Evolutionary conservation across 2,113 vertebrate species (phyloP), one percentile per base, ranked within the genome.

Genomic region (Zosterops japonicus): DNA sequence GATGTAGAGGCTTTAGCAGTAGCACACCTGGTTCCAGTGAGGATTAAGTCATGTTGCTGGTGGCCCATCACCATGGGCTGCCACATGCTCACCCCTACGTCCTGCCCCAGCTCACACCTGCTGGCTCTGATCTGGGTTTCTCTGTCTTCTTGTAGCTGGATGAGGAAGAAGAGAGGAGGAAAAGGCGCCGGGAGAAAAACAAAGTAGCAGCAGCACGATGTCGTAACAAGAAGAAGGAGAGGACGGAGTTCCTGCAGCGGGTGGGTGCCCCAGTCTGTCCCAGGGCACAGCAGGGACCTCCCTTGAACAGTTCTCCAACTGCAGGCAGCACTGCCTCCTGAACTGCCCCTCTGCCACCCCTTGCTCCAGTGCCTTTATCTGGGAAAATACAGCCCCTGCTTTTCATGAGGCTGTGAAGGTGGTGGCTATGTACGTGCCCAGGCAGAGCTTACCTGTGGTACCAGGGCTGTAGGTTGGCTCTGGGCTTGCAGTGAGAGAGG

Each of bases 201-300:
- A 99, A 99, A 97, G 99, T 99, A 27, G 99, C 99, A 11, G 99
- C 99, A 14, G 99, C 99, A 6, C 98, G 99, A 74, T 99, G 99
- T 98, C 98, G 99, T 93, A 99, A 99, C 98, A 99, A 99, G 98
- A 99, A 99, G 98, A 99, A 99, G 94, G 99, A 99, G 90, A 98
- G 99, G 67, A 99, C 99, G 0, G 99, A 99, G 94, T 99, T 99
- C 97, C 97, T 99, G 95, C 99, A 99, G 96, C 98, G 98, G 98
- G 99, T 99, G 93, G 96, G 98, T 96, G 28, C 42, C 75, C 20
- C 70, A 31, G 1, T 28, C 55, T 69, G 25, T 53, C 25, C 53
- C 35, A 70, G 64, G 42, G 36, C 2, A 8, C 49, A 56, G 57
- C 1, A 11, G 68, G n/a, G 33, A 61, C 4, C 8, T 76, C 25